phyloP scores from a whole-genome alignment of 2,113 vertebrate genomes.

The Taurulus bubalis region DNA sequence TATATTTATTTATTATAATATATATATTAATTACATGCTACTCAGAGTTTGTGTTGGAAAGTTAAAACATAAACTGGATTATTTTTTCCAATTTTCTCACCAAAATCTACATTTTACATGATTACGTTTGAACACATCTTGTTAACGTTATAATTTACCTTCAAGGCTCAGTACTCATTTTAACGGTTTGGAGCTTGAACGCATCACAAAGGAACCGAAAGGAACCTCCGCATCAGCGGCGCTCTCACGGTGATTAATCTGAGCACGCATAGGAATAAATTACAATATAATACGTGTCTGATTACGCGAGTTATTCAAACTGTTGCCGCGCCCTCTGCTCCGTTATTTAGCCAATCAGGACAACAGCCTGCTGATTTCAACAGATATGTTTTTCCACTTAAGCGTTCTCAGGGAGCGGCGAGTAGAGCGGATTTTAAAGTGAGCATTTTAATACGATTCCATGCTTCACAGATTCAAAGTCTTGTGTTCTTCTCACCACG shows the following conservation, averaged over 20 bases:
- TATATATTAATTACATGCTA: neutral
- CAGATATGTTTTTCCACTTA: neutral
- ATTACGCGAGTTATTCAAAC: neutral
- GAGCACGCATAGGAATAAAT: neutral
- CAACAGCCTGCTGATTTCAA: neutral
- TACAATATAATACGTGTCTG: neutral
- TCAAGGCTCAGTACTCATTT: neutral
- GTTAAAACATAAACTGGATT: too few species aligned
- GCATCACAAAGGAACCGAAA: neutral
- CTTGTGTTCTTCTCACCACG: too few species aligned
- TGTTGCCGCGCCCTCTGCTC: neutral
- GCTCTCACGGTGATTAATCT: neutral
- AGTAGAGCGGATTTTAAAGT: conserved; percentile 1
- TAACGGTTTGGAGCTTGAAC: too few species aligned
- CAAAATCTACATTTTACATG: neutral
- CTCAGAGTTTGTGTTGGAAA: neutral
- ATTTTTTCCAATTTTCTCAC: neutral
- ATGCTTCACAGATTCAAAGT: neutral
- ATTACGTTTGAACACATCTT: neutral
- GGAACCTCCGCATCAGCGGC: neutral
- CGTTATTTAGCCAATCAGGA: neutral
- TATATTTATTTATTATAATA: neutral
- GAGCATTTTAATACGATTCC: neutral
- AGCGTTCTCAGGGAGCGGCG: neutral
- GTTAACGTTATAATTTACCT: neutral